Base-by-base conservation (phyloP, 1,140 invertebrate genomes). In the Cyclargus thomasi region DNA sequence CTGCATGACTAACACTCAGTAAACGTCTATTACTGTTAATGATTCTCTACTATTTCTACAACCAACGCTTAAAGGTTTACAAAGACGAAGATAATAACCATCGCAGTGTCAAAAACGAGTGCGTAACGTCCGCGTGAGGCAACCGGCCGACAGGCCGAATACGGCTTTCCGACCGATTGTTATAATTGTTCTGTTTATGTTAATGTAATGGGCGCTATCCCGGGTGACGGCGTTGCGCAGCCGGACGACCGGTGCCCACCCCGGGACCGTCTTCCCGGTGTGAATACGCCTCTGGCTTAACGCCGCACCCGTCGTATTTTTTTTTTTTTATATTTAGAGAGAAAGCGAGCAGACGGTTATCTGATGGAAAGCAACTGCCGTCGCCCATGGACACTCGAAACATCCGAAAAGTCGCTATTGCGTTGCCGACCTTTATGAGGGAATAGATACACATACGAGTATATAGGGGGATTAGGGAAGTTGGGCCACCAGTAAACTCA, bases 151-250 rank as follows among this genome's bases (percentile, higher is more conserved):
- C 17, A n/a, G 53, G 14, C 53, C 55, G 18, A 59, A 59, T 59
- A 59, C 20, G 55, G 55, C 18, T 59, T 59, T 59, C 53, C 55
- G 55, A 59, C 20, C 20, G 8, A 20, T 59, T 59, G 55, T 59
- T 20, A 59, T 59, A 18, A 55, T 55, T 59, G 55, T 59, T 59
- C 10, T 59, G 10, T 59, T 59, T 59, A 59, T 59, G 55, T 59
- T 21, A 59, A 18, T 59, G 18, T 20, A 47, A 47, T 47, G 39
- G 39, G 39, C 18, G 53, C 53, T 55, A 55, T 55, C 53, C 53
- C 6, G 53, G 29, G 53, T 55, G n/a, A 55, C 18, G 53, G 53
- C n/a, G 53, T 47, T 47, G 16, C 53, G 53, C 29, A 53, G 53
- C 53, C 39, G 39, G 39, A 47, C 3, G 39, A 47, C 39, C 39